phyloP scores from a whole-genome alignment of 1,140 invertebrate species.

The Drosophila miranda region DNA sequence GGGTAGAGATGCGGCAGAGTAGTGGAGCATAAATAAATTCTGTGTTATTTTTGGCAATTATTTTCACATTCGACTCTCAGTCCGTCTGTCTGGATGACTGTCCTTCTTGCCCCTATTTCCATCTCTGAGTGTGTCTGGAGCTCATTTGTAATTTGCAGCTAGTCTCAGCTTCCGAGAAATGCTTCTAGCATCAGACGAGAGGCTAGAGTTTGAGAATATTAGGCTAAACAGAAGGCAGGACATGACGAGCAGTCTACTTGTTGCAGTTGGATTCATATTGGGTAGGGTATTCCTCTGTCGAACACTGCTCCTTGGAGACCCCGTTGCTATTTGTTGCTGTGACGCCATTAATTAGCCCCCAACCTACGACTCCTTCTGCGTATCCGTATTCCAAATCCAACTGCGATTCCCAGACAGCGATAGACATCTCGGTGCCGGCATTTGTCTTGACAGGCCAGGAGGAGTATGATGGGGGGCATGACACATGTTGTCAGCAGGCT shows the following conservation, averaged over 20 bases:
- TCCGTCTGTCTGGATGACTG: constrained; percentile 26
- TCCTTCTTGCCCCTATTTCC: background rate
- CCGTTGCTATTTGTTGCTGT: constrained; percentile 28
- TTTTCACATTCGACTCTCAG: constrained; percentile 75
- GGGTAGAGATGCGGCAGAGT: constrained; percentile 17
- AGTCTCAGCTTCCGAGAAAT: constrained; percentile 29
- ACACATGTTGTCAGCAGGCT: constrained; percentile 76
- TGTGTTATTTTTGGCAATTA: constrained; percentile 79
- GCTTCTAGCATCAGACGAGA: background rate
- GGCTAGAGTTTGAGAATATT: background rate
- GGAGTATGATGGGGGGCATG: constrained; percentile 27
- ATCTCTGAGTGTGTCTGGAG: constrained; percentile 20
- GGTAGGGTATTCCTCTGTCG: constrained; percentile 15
- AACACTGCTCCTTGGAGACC: background rate
- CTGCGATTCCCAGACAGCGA: constrained; percentile 38
- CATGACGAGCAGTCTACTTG: background rate
- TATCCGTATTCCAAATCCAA: constrained; percentile 10
- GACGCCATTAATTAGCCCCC: constrained; percentile 72
- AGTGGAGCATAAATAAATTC: constrained; percentile 74
- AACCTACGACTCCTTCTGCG: constrained; percentile 18
- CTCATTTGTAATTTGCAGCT: constrained; percentile 78
- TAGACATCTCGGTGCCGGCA: constrained; percentile 77
- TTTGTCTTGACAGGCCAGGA: constrained; percentile 53
- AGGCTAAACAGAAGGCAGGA: background rate
- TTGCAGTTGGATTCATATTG: background rate